phyloP scores from a whole-genome alignment of 1,140 invertebrate genomes.

The Papilio machaon region DNA sequence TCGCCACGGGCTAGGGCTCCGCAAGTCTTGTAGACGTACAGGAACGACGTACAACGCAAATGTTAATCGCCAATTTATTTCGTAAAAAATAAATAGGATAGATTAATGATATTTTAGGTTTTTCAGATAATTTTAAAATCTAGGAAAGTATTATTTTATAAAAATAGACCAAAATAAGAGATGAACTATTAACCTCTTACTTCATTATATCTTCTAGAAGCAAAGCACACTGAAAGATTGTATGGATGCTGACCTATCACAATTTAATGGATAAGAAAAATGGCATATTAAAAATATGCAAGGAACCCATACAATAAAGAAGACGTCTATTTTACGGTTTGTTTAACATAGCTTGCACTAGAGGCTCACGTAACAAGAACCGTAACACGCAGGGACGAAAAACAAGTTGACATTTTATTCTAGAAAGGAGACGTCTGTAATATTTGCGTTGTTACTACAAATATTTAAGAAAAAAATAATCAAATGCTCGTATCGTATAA shows the following conservation, averaged over 20 bases:
- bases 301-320: constrained; percentile 2
- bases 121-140: no score
- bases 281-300: background rate
- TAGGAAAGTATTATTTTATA: no score
- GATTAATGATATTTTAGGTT: background rate
- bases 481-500: background rate
- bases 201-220: no score
- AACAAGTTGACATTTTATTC: background rate
- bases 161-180: no score
- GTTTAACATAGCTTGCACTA: background rate
- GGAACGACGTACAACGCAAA: background rate
- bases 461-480: background rate
- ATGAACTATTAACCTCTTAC: no score
- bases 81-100: background rate
- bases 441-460: background rate
- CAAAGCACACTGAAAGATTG: no score
- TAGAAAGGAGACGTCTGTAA: background rate
- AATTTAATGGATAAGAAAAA: background rate
- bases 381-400: background rate
- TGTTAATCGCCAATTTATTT: constrained; percentile 10
- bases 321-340: background rate
- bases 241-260: background rate
- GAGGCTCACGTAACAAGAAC: constrained; percentile 7
- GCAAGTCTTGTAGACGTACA: constrained; percentile 22
- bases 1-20: constrained; percentile 44